Conservation (phyloP, 1,140 invertebrate genomes). For the Liolophura sinensis region DNA sequence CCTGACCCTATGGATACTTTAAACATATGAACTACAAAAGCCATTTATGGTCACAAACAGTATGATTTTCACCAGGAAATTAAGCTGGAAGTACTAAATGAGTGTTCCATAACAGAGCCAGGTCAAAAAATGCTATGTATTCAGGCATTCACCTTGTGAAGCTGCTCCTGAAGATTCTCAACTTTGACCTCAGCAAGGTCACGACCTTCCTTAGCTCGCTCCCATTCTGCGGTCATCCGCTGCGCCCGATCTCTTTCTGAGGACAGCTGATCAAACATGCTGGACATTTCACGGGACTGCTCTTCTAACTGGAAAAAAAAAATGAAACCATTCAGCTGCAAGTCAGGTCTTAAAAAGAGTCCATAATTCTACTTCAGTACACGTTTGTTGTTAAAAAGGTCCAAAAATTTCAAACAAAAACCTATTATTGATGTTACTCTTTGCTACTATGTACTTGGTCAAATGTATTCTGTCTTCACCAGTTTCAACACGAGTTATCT, state of each 20-base stretch:
- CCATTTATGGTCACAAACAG: not conserved
- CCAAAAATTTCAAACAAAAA: not conserved
- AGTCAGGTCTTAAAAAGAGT: no score
- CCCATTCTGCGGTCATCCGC: constrained; percentile 38
- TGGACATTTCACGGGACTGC: no score
- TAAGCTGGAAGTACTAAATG: not conserved
- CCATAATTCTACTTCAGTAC: not conserved
- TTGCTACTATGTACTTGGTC: no score
- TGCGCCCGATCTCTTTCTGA: constrained; percentile 34
- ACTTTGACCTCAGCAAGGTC: constrained; percentile 36
- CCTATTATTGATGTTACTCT: not conserved
- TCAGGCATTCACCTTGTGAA: constrained; percentile 28
- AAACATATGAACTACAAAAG: not conserved
- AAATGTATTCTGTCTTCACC: no score
- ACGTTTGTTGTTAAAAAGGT: not conserved
- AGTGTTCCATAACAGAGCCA: not conserved
- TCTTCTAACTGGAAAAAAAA: not conserved
- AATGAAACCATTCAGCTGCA: not conserved
- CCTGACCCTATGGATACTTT: not conserved
- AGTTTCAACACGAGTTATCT: no score
- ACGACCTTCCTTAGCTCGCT: constrained; percentile 31
- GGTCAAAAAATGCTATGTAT: no score
- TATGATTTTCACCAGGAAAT: constrained; percentile 2
- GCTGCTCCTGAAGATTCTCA: constrained; percentile 37
- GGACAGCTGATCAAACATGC: constrained; percentile 23